Percentiles rank a stretch among this genome's conserved stretches.
phyloP scores from a whole-genome alignment of 2,888 invertebrate genomes.

The Bellardia bayeri region DNA sequence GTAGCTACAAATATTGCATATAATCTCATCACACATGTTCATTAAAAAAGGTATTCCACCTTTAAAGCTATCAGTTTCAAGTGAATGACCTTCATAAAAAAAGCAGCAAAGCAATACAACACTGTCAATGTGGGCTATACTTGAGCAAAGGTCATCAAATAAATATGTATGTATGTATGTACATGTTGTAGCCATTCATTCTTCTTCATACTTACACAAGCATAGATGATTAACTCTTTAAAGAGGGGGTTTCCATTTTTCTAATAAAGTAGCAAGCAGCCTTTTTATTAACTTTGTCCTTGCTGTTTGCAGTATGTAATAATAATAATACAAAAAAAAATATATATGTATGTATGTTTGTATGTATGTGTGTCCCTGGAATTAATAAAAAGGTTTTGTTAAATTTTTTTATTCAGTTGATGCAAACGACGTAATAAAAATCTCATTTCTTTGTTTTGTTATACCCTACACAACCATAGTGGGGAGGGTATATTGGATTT shows the following conservation, averaged over 20 bases:
- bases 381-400: slow-evolving; percentile 15
- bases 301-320: not conserved
- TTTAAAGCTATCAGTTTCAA: too few relatives aligned
- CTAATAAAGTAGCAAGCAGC: not conserved
- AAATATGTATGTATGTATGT: not conserved
- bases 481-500: too few relatives aligned
- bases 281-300: not conserved
- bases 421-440: slow-evolving; percentile 18
- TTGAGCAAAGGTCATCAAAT: not conserved
- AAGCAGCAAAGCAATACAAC: too few relatives aligned
- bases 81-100: too few relatives aligned
- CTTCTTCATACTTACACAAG: not conserved
- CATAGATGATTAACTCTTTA: not conserved
- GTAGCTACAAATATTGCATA: too few relatives aligned
- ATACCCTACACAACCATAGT: too few relatives aligned
- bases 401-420: slow-evolving; percentile 10
- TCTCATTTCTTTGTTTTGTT: not conserved
- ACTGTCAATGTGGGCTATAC: too few relatives aligned
- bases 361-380: not conserved
- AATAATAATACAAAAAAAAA: not conserved
- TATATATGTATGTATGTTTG: not conserved
- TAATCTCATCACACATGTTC: too few relatives aligned
- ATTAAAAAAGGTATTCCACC: too few relatives aligned
- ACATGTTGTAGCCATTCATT: slow-evolving; percentile 7
- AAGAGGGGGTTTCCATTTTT: not conserved